phyloP scores from a whole-genome alignment of 2,888 invertebrate genomes.

The Pristionchus arcanus region DNA sequence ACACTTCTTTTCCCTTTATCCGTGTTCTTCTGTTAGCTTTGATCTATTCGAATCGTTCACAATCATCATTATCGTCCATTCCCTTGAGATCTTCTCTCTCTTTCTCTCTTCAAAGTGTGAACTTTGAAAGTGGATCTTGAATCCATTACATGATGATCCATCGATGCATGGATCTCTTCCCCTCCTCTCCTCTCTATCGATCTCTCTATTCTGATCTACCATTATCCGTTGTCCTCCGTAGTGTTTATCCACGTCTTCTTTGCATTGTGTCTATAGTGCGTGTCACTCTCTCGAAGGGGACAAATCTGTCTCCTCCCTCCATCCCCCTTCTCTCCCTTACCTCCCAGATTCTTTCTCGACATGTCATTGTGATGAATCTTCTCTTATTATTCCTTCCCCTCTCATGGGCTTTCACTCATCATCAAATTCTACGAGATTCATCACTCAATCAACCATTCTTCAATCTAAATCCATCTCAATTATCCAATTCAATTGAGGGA shows the following conservation, averaged over 20 bases:
- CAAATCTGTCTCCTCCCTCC: constrained; percentile 2
- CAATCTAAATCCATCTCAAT: constrained; percentile 14
- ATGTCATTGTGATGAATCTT: not conserved
- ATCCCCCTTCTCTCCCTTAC: not conserved
- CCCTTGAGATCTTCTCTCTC: not conserved
- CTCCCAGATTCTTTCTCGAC: not conserved
- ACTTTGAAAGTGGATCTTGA: not conserved
- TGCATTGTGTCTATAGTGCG: constrained; percentile 11
- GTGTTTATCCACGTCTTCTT: constrained; percentile 49
- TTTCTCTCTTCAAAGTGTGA: not conserved
- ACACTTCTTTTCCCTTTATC: not conserved
- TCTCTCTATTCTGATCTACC: constrained; percentile 41
- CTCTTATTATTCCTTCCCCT: not conserved
- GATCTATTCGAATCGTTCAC: not conserved
- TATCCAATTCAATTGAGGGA: constrained; percentile 30
- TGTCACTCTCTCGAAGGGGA: constrained; percentile 26
- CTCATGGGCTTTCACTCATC: not conserved
- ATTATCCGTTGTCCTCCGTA: constrained; percentile 24
- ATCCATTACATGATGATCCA: not conserved
- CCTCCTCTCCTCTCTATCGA: constrained; percentile 5
- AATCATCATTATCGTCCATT: constrained; percentile 17
- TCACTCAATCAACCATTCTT: constrained; percentile 40
- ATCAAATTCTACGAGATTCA: constrained; percentile 5
- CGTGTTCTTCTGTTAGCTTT: not conserved
- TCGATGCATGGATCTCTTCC: not conserved